Percentiles rank a stretch among this genome's conserved stretches.
These are phyloP conservation scores for Potamilus streckersoni DNA, from an alignment of 1,140 invertebrate species.

Conservation along the genomic window DNA sequence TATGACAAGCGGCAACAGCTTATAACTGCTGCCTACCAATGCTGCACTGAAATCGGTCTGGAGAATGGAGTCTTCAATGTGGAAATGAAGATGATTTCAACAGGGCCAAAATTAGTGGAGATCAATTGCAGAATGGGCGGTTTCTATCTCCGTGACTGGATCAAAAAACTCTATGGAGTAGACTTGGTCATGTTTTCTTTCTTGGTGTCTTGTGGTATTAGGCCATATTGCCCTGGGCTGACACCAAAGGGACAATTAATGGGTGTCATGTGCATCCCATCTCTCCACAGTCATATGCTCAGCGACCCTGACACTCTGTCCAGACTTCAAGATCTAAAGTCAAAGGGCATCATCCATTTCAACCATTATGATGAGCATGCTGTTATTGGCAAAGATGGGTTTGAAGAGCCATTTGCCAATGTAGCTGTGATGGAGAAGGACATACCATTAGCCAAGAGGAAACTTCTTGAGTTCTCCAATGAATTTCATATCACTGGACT, in stretches of 20 bases:
- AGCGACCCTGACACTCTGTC: constrained; percentile 6
- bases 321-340: constrained; percentile 12
- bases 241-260: constrained; percentile 15
- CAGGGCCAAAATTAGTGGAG: constrained; percentile 48
- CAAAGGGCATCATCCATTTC: constrained; percentile 9
- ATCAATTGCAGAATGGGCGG: constrained; percentile 54
- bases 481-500: constrained; percentile 24
- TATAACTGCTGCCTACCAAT: no score
- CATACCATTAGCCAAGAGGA: constrained; percentile 12
- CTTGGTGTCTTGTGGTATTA: constrained; percentile 37
- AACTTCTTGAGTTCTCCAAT: constrained; percentile 31
- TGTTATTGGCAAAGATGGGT: neutral
- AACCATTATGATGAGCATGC: constrained; percentile 29
- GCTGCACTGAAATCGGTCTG: no score
- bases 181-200: constrained; percentile 42
- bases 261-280: constrained; percentile 46
- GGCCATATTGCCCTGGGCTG: constrained; percentile 26
- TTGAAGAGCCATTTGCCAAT: constrained; percentile 39
- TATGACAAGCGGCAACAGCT: constrained; percentile 35
- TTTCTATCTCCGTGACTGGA: constrained; percentile 50
- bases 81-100: constrained; percentile 46
- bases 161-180: constrained; percentile 34
- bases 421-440: constrained; percentile 33
- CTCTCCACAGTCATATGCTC: constrained; percentile 30
- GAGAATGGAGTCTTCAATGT: constrained; percentile 31